These are phyloP conservation scores for Arremon aurantiirostris DNA, from an alignment of 2,797 vertebrate genomes.

Conservation along the genomic window DNA sequence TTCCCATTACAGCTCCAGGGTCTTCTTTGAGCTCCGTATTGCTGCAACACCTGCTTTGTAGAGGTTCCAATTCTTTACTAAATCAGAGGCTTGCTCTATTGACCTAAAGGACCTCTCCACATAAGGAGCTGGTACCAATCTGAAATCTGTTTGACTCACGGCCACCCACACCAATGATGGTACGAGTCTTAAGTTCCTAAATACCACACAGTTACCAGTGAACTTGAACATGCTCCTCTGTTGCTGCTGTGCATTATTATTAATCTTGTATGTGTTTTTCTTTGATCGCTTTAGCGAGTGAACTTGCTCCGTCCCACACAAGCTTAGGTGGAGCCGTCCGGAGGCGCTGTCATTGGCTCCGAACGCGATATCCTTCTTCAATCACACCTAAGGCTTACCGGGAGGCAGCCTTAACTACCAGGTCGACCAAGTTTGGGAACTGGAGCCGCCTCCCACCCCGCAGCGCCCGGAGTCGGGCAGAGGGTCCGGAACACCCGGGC, in stretches of 20 bases:
- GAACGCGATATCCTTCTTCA: neutral
- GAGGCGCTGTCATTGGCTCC: neutral
- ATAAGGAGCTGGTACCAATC: neutral
- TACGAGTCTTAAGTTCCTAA: neutral
- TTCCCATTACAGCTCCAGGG: neutral
- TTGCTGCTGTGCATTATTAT: neutral
- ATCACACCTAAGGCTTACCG: neutral
- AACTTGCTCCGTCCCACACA: neutral
- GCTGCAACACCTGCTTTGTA: rapidly evolving
- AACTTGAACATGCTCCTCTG: neutral
- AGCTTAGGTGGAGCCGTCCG: neutral
- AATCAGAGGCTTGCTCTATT: neutral
- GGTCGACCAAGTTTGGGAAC: neutral
- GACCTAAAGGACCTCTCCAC: neutral
- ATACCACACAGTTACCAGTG: neutral
- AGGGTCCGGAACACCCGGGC: neutral
- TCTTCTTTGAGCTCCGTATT: rapidly evolving
- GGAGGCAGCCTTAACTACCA: neutral
- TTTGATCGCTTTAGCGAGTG: neutral
- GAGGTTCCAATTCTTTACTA: neutral
- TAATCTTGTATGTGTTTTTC: rapidly evolving
- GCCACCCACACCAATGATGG: neutral
- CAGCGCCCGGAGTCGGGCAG: neutral
- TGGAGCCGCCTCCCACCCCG: neutral
- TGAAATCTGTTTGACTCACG: neutral